Evolutionary conservation across 2,888 invertebrate genomes (phyloP).

Genomic region (Rhagophthalmus giganteus): DNA sequence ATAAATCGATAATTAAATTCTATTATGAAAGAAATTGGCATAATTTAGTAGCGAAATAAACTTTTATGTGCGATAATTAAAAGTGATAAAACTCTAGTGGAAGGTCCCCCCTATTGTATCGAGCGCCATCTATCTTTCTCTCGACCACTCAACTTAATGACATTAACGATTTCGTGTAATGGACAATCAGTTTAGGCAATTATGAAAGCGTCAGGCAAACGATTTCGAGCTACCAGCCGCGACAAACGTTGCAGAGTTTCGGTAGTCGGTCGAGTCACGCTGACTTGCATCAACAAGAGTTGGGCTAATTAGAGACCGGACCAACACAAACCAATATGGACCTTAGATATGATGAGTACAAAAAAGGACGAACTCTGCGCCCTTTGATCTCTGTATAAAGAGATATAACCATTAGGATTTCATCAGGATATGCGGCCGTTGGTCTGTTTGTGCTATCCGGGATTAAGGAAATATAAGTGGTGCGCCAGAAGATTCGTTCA

Average conservation of each 20-base stretch:
- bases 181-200: constrained; percentile 24
- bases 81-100: too few species aligned
- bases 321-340: constrained; percentile 47
- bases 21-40: too few species aligned
- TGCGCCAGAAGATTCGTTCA: constrained; percentile 34
- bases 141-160: too few species aligned
- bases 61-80: too few species aligned
- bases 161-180: constrained; percentile 6
- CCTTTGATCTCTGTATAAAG: constrained; percentile 56
- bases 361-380: constrained; percentile 44
- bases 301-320: constrained; percentile 47
- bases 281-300: constrained; percentile 47
- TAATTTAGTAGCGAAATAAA: too few species aligned
- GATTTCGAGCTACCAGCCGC: constrained; percentile 23
- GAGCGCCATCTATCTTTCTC: too few species aligned
- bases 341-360: constrained; percentile 52
- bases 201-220: constrained; percentile 23
- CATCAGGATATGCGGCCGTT: constrained; percentile 53
- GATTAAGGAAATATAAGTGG: constrained; percentile 58
- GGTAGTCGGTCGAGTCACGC: constrained; percentile 41
- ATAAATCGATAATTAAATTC: too few species aligned
- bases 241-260: constrained; percentile 24
- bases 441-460: constrained; percentile 53
- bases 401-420: constrained; percentile 58
- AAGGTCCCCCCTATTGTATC: too few species aligned